A percentile compares a stretch with the other conserved stretches of the same genome.
phyloP scores from a whole-genome alignment of 2,113 vertebrate species.

The Ursus arctos region DNA sequence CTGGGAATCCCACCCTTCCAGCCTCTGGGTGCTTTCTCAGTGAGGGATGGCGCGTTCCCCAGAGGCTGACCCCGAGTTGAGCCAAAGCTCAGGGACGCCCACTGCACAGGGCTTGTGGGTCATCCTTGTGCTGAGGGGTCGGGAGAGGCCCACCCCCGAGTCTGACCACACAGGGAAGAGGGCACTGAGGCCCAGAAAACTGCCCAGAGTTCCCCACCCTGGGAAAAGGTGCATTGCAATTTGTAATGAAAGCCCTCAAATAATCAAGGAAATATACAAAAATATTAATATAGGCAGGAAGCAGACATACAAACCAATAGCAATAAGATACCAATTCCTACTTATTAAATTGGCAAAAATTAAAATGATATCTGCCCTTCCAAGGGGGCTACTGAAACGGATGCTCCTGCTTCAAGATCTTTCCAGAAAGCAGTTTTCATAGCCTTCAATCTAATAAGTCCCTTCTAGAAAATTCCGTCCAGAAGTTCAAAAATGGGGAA shows the following conservation, averaged over 20 bases:
- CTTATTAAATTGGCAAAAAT: too few species aligned
- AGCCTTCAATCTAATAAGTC: not conserved
- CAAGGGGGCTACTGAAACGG: fast-evolving
- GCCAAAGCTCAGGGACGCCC: not conserved
- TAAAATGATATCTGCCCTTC: not conserved
- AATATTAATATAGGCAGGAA: fast-evolving
- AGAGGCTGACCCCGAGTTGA: not conserved
- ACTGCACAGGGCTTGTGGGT: not conserved
- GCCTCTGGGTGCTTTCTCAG: not conserved
- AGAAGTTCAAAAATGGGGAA: not conserved
- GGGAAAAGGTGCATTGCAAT: not conserved
- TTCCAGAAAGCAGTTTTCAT: not conserved
- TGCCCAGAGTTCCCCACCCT: not conserved
- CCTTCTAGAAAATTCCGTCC: not conserved
- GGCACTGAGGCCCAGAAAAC: not conserved
- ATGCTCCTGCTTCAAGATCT: not conserved
- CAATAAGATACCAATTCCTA: fast-evolving
- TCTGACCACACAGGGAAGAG: not conserved
- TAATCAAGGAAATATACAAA: not conserved
- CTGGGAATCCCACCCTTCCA: not conserved
- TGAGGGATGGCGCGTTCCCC: fast-evolving
- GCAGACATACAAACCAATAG: fast-evolving
- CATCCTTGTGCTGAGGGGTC: not conserved
- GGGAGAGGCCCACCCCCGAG: not conserved
- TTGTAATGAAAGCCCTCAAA: fast-evolving